Evolutionary conservation across 2,113 vertebrate species (phyloP).

Genomic region (Plecturocebus donacophilus): DNA sequence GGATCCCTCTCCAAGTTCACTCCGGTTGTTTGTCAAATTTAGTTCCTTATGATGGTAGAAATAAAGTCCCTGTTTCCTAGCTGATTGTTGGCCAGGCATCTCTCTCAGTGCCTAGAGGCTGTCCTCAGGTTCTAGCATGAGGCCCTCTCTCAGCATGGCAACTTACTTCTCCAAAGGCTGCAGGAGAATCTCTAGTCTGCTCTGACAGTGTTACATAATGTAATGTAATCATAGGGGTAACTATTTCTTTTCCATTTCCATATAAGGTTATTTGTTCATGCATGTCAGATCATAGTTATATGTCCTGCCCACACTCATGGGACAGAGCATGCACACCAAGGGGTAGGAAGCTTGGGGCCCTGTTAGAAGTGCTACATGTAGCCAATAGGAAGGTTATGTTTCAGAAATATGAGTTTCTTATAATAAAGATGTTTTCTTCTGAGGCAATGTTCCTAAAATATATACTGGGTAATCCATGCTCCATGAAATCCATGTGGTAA

Average conservation of each 20-base stretch:
- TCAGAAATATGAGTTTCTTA: slow-evolving; percentile 33
- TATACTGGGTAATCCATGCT: slow-evolving; percentile 20
- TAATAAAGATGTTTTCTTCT: slow-evolving; percentile 55
- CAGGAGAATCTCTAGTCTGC: not conserved
- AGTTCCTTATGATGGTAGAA: not conserved
- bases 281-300: not conserved
- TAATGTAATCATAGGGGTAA: not conserved
- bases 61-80: not conserved
- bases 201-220: not conserved
- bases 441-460: slow-evolving; percentile 59
- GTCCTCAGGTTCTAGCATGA: not conserved
- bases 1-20: not conserved
- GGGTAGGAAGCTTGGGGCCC: not conserved
- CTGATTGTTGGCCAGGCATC: not conserved
- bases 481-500: slow-evolving; percentile 45
- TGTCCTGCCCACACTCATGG: not conserved
- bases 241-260: not conserved
- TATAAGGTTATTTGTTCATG: not conserved
- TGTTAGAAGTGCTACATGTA: not conserved
- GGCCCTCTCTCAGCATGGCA: not conserved
- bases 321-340: not conserved
- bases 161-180: not conserved
- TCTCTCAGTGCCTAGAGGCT: not conserved
- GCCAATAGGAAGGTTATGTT: not conserved
- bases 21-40: not conserved